Evolutionary conservation across 2,888 invertebrate species (phyloP), one percentile per base, ranked within the genome.

Genomic region (Bhutanitis thaidina): DNA sequence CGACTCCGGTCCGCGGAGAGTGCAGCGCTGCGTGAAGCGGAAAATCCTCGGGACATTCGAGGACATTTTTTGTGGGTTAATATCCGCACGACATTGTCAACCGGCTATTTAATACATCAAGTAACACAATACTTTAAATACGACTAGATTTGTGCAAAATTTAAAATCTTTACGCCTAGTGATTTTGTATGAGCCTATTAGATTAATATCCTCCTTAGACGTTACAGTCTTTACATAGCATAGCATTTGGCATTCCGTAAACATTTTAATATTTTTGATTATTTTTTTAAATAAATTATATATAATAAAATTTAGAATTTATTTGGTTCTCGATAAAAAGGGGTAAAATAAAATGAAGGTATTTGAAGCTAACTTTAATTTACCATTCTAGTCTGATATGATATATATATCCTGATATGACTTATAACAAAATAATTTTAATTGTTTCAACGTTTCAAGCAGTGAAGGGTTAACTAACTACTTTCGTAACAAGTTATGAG

Each of bases 71-170:
- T 89, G 87, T 85, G 80, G 82, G 82, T 81, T 87, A 86, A 88
- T 89, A 88, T 89, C 87, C 85, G 86, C 82, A 80, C 83, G 82
- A 87, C 86, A 88, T 88, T 89, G 88, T 89, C 86, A 86, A 84
- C 80, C 78, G 77, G 84, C 88, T 78, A 87, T 88, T 88, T 87
- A 86, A 88, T 88, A 87, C 87, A 82, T 81, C 77, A 71, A 74
- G 88, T 87, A 89, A 89, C 71, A 88, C 84, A 86, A 89, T 88
- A 88, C 87, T 81, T 86, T 86, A 86, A 87, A 87, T 88, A 71
- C 80, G 80, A 79, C 80, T 84, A 86, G 86, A 88, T 86, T 89
- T 88, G 89, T 88, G 88, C 88, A 88, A 89, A 88, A 84, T 79
- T 86, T 87, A 67, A 86, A 89, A 88, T 85, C 80, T 75, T 86